Evolutionary conservation across 2,888 invertebrate species (phyloP), one percentile per base, ranked within the genome.

Genomic region (Magallana nippona): DNA sequence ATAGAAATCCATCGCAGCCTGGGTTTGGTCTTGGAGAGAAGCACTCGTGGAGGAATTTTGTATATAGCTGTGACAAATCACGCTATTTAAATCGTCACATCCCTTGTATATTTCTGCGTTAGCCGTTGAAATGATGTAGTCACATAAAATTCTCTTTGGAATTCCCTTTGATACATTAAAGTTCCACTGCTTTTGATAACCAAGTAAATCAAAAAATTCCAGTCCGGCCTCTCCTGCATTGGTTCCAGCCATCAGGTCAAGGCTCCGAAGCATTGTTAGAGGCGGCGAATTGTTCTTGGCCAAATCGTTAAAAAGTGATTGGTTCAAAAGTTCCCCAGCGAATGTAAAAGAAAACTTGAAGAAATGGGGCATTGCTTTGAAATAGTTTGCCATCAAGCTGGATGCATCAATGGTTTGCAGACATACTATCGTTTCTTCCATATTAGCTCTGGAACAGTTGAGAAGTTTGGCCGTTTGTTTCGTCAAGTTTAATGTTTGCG

Each of bases 141-240:
- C 81, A 81, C 88, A 87, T 0, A 88, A 58, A 19, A 86, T 86
- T 22, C 78, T 55, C 13, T 79, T 62, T 2, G 88, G 85, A 55
- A 89, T 85, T 19, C 85, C 85, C 32, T 83, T 78, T 11, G 77
- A 84, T 22, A 87, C 71, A 80, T 88, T 85, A 58, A 86, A 87
- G 11, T 83, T 78, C 44, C 80, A 87, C 22, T 81, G 15, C 3
- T 81, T 57, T 78, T 89, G 88, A 17, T 82, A 83, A 1, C 82
- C 57, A 63, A 78, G 82, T 19, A 87, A 82, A 15, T 19, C 58
- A 78, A 86, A 88, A 78, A 87, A 88, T 79, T 88, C 78, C 1
- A 89, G 79, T 0, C 89, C 90, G n/a, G 87, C 88, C 55, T 90
- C 90, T 2, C 88, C 88, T 44, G 83, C 86, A 77, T 89, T 90